A percentile compares a stretch with the other conserved stretches of the same genome.
Evolutionary conservation across 2,113 vertebrate species (phyloP).

Genomic region (Percina caprodes): DNA sequence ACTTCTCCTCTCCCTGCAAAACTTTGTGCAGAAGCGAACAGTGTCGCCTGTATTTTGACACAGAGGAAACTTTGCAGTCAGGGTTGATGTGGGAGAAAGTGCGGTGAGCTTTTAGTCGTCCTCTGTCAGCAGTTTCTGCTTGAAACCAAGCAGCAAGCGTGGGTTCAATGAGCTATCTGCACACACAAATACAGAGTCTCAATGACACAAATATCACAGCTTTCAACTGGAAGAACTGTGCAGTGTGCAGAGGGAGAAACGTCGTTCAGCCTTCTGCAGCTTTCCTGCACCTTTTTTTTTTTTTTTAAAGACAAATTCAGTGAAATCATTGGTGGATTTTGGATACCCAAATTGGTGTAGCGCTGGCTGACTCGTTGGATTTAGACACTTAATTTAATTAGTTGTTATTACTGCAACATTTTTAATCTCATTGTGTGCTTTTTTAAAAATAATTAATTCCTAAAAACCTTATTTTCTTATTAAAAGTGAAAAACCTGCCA

Average conservation of each 20-base stretch:
- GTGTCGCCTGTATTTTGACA: conserved; percentile 3
- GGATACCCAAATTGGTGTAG: neutral
- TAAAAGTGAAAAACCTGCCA: neutral
- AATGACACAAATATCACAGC: conserved; percentile 66
- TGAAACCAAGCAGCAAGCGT: conserved; percentile 55
- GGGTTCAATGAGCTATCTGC: conserved; percentile 65
- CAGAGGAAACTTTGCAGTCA: conserved; percentile 43
- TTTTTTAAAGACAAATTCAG: neutral
- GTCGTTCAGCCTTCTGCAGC: conserved; percentile 21
- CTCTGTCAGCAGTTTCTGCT: conserved; percentile 69
- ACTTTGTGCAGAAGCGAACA: conserved; percentile 39
- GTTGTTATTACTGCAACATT: neutral
- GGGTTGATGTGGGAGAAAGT: conserved; percentile 58
- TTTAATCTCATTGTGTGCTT: neutral
- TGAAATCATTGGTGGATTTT: neutral
- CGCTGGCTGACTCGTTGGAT: neutral
- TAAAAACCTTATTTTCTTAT: neutral
- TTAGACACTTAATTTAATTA: neutral
- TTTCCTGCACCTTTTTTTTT: neutral
- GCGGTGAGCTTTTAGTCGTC: conserved; percentile 53
- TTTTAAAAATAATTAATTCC: neutral
- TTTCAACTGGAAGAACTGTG: conserved; percentile 22
- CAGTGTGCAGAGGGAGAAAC: conserved; percentile 3
- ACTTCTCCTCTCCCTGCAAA: conserved; percentile 34
- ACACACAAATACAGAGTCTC: conserved; percentile 54